Base-by-base conservation (phyloP, 2,888 invertebrate species). In the Macrosoma leucophasiata region DNA sequence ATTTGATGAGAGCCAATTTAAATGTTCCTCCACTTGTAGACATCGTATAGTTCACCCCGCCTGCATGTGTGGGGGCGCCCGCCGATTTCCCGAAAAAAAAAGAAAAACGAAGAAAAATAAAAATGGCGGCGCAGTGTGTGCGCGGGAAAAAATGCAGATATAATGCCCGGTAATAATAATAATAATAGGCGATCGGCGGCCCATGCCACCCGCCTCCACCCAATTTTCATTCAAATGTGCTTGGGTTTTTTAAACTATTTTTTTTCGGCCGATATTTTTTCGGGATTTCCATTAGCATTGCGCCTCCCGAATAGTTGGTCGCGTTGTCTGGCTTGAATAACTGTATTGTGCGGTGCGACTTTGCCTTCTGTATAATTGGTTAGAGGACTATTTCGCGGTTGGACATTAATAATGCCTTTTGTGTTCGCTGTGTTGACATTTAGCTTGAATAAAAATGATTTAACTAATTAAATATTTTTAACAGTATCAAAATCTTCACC, bases 1-100 rank as follows among this genome's bases (percentile, higher is more conserved):
- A 81, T 81, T 79, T 84, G 82, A 84, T 82, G 81, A 81, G 81
- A 73, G 77, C 78, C 82, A 82, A 82, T 84, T 82, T 81, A 78
- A 79, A 79, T 78, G 81, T 75, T 77, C 77, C 73, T 72, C 75
- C 82, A 79, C 82, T 82, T 84, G 82, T 82, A 84, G 82, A 82
- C 81, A 81, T 77, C 76, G 79, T 65, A 78, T 79, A 81, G 82
- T 82, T 79, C 73, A 65, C 59, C 54, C 60, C 54, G 52, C 50
- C 56, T 52, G 50, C 60, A 56, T 43, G n/a, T 57, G n/a, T 57
- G 61, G 57, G 61, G 61, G 54, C 52, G 43, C 60, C 62, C 72
- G 69, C 67, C 62, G 61, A 71, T 58, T 68, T 69, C 69, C 67
- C 66, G 70, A 70, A 63, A 75, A 78, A 82, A 73, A 78, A 63